Evolutionary conservation across 2,888 invertebrate species (phyloP).

Genomic region (Idaea dimidiata): DNA sequence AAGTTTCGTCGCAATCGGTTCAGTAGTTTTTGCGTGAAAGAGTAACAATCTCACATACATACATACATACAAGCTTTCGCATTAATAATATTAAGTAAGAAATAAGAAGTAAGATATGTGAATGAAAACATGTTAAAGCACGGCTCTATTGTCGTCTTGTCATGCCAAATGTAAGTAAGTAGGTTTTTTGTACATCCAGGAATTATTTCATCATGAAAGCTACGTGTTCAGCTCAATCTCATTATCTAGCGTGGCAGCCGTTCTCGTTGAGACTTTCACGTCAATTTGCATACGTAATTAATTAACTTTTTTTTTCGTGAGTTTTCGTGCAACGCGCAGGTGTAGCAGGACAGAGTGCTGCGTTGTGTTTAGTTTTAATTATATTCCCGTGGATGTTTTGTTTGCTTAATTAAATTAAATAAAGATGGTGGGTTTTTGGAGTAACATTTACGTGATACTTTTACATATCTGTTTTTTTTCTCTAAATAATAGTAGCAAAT

Average conservation of each 20-base stretch:
- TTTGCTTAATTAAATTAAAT: constrained; percentile 14
- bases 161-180: background rate
- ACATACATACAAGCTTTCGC: no score
- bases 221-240: constrained; percentile 68
- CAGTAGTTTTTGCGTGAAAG: no score
- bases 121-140: no score
- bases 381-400: constrained; percentile 18
- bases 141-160: background rate
- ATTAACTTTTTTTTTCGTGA: constrained; percentile 68
- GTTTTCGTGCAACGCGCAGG: constrained; percentile 53
- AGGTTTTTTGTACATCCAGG: constrained; percentile 44
- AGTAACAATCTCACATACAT: no score
- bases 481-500: no score
- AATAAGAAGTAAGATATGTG: no score
- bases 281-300: constrained; percentile 78
- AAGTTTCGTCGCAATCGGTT: no score
- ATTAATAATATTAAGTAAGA: no score
- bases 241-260: constrained; percentile 62
- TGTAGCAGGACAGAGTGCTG: constrained; percentile 46
- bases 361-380: constrained; percentile 38
- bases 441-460: constrained; percentile 2
- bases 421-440: constrained; percentile 5
- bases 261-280: constrained; percentile 63
- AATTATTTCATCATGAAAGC: constrained; percentile 64
- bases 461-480: background rate